Conservation (phyloP, 2,113 vertebrate genomes). For the Ifrita kowaldi region DNA sequence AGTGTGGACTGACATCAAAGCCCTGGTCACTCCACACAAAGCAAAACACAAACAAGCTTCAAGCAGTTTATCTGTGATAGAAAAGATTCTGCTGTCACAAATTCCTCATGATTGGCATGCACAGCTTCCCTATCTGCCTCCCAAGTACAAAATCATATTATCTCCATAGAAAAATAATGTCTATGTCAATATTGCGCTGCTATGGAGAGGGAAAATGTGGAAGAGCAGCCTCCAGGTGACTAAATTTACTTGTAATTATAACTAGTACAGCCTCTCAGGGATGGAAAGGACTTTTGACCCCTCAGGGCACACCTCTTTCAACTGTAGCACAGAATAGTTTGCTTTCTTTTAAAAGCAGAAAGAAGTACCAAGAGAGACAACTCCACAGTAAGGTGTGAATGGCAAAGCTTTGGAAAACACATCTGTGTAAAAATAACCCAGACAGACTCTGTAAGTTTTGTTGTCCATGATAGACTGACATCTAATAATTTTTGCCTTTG, state of each 20-base stretch:
- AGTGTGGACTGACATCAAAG: accelerated
- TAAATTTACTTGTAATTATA: background rate
- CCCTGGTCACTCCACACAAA: accelerated
- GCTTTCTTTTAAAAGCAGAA: background rate
- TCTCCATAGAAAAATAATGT: background rate
- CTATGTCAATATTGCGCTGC: background rate
- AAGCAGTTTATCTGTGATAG: background rate
- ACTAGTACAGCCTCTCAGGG: background rate
- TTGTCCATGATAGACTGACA: background rate
- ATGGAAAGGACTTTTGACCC: background rate
- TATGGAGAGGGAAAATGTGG: background rate
- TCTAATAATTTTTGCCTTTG: background rate
- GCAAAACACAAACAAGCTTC: background rate
- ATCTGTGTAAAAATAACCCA: background rate
- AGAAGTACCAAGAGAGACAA: background rate
- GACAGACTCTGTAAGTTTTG: background rate
- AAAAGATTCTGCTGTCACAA: background rate
- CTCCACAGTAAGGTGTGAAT: background rate
- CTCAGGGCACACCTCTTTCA: background rate
- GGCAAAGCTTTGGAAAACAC: background rate
- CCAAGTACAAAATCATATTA: background rate
- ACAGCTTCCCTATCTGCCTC: background rate
- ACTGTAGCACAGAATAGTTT: background rate
- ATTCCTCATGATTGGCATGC: background rate
- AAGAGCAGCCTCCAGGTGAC: background rate